phyloP scores from a whole-genome alignment of 2,113 vertebrate genomes.

The Pseudonaja textilis region DNA sequence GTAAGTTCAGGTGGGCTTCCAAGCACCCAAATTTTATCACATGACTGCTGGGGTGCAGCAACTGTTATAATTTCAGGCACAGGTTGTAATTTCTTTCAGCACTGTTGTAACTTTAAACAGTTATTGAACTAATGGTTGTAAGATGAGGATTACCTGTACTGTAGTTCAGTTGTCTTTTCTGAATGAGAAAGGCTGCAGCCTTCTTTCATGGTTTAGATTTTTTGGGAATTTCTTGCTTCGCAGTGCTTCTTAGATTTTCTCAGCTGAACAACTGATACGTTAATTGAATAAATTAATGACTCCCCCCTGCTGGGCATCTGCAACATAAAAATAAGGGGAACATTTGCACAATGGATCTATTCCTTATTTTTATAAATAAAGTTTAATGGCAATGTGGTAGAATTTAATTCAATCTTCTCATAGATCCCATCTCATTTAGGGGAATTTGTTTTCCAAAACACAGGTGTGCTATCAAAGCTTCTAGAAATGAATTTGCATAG shows the following conservation, averaged over 20 bases:
- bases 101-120: neutral
- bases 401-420: neutral
- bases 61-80: neutral
- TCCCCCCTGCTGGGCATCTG: constrained; percentile 64
- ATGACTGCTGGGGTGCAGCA: neutral
- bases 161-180: constrained; percentile 40
- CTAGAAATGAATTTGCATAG: neutral
- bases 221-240: constrained; percentile 60
- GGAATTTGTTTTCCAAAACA: neutral
- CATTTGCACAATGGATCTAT: neutral
- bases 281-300: constrained; percentile 62
- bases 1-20: neutral
- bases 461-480: neutral
- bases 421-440: neutral
- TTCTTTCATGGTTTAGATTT: constrained; percentile 49
- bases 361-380: neutral
- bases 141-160: constrained; percentile 31
- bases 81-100: neutral
- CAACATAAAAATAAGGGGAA: constrained; percentile 15
- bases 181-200: constrained; percentile 45
- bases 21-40: neutral
- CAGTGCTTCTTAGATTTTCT: constrained; percentile 55
- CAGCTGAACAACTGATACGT: constrained; percentile 55
- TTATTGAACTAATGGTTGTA: neutral
- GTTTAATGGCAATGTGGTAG: neutral